phyloP scores from a whole-genome alignment of 2,888 invertebrate species.

The Microctonus aethiopoides region DNA sequence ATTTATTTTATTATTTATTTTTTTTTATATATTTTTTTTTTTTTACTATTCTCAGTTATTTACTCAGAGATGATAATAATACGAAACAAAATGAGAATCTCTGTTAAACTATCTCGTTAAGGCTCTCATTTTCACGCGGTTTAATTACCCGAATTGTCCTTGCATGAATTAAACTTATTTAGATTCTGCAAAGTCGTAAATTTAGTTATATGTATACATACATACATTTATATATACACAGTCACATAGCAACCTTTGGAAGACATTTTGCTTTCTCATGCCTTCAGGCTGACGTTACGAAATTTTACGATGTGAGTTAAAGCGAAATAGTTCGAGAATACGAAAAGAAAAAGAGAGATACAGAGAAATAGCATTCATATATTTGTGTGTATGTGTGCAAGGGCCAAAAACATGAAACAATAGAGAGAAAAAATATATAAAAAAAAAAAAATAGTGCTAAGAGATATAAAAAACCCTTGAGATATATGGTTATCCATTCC shows the following conservation, averaged over 20 bases:
- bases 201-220: constrained; percentile 6
- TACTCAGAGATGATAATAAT: constrained; percentile 5
- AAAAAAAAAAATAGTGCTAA: not conserved
- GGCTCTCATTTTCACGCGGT: constrained; percentile 21
- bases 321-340: not conserved
- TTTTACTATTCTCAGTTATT: not conserved
- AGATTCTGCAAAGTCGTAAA: constrained; percentile 28
- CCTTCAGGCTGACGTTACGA: not conserved
- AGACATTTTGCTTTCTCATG: not conserved
- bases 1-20: too few species aligned
- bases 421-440: not conserved
- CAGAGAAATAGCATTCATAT: not conserved
- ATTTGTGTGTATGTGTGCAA: not conserved
- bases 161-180: constrained; percentile 32
- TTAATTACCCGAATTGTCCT: constrained; percentile 31
- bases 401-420: not conserved
- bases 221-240: too few species aligned
- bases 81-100: not conserved
- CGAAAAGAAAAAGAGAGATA: not conserved
- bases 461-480: not conserved
- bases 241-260: not conserved
- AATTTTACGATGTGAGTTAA: constrained; percentile 12
- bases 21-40: not conserved
- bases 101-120: constrained; percentile 11
- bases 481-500: not conserved